A percentile compares a stretch with the other conserved stretches of the same genome.
Conservation (phyloP, 30 jellyfish, hydroid and myxozoan genomes). For the Hydractinia symbiolongicarpus region DNA sequence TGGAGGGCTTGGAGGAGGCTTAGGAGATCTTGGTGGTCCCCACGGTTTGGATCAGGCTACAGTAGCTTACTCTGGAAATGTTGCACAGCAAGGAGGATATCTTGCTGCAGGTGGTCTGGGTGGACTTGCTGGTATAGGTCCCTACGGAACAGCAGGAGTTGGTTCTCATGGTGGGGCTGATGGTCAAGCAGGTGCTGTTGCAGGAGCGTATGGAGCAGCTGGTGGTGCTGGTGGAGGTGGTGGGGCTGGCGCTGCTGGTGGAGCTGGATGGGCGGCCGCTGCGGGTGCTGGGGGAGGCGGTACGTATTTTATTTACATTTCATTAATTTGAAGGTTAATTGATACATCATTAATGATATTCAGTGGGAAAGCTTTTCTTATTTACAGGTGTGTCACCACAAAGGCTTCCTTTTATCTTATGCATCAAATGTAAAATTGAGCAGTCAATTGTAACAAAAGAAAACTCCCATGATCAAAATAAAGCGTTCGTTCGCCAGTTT, state of each 20-base stretch:
- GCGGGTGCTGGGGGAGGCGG: conserved; percentile 69
- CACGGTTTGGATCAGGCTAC: conserved; percentile 24
- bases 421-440: no score
- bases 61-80: conserved; percentile 28
- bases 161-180: conserved; percentile 76
- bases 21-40: conserved; percentile 41
- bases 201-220: conserved; percentile 55
- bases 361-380: background rate
- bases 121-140: conserved; percentile 32
- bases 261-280: conserved; percentile 50
- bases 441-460: no score
- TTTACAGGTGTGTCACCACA: background rate
- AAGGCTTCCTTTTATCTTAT: no score
- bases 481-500: no score
- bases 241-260: conserved; percentile 57
- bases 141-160: conserved; percentile 33
- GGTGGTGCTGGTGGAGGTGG: conserved; percentile 59
- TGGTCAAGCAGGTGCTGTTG: conserved; percentile 74
- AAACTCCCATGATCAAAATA: no score
- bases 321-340: background rate
- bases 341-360: background rate
- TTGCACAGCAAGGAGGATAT: conserved; percentile 39
- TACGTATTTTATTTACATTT: no score
- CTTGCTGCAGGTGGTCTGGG: conserved; percentile 43
- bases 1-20: conserved; percentile 45